phyloP scores from a whole-genome alignment of 2,888 invertebrate species.

The Germaria angustata region DNA sequence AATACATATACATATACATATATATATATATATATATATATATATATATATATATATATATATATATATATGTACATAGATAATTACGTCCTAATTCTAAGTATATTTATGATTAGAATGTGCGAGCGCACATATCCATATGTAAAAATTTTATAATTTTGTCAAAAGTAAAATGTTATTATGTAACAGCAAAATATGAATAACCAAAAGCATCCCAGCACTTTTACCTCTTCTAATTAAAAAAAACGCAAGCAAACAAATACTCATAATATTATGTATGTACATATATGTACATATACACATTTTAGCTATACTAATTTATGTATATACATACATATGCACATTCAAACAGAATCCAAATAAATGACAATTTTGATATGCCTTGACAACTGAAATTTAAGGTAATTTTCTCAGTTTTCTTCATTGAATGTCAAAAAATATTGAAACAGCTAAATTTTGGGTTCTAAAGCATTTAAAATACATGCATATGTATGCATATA shows the following conservation, averaged over 20 bases:
- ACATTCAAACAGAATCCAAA: not conserved
- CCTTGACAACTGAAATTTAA: slow-evolving; percentile 54
- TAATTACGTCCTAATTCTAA: not conserved
- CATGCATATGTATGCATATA: slow-evolving; percentile 35
- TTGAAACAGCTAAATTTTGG: slow-evolving; percentile 18
- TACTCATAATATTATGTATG: not conserved
- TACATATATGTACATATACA: not conserved
- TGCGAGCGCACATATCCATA: slow-evolving; percentile 32
- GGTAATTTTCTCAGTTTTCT: slow-evolving; percentile 38
- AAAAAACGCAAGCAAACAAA: slow-evolving; percentile 26
- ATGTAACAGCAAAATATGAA: slow-evolving; percentile 65
- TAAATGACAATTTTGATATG: slow-evolving; percentile 42
- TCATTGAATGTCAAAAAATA: slow-evolving; percentile 11
- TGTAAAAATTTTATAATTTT: slow-evolving; percentile 49
- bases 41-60: not conserved
- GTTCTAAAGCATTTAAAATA: slow-evolving; percentile 22
- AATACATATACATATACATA: not conserved
- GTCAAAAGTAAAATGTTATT: slow-evolving; percentile 59
- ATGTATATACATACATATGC: not conserved
- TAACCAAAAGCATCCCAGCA: slow-evolving; percentile 40
- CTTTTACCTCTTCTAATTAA: slow-evolving; percentile 38
- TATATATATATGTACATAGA: too few relatives aligned
- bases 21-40: not conserved
- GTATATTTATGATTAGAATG: not conserved
- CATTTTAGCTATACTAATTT: slow-evolving; percentile 9